phyloP scores from a whole-genome alignment of 2,113 vertebrate species.

The Campylomormyrus tamandua region DNA sequence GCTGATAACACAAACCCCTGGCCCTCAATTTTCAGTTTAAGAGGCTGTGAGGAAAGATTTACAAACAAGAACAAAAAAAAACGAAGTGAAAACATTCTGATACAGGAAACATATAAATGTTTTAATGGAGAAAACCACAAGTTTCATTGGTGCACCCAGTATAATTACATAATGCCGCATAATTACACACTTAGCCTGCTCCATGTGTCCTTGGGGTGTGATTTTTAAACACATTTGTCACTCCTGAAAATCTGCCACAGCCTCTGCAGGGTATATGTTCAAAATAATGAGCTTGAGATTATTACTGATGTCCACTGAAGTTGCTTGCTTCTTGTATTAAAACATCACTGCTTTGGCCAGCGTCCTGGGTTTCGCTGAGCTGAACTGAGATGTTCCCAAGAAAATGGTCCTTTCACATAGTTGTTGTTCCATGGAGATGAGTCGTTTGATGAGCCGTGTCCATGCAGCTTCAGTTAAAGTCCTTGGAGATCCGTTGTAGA shows the following conservation, averaged over 20 bases:
- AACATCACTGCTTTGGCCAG: neutral
- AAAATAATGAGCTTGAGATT: neutral
- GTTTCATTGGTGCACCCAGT: neutral
- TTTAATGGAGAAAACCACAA: neutral
- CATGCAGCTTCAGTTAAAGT: neutral
- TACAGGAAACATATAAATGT: neutral
- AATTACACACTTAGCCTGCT: neutral
- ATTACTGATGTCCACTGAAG: neutral
- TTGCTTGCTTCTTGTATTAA: neutral
- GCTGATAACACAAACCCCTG: neutral
- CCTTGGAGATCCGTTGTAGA: neutral
- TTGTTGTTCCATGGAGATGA: neutral
- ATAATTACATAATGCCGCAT: neutral
- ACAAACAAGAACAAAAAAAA: neutral
- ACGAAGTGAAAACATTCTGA: neutral
- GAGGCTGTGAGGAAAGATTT: neutral
- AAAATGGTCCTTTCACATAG: neutral
- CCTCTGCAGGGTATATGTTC: neutral
- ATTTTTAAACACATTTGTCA: constrained; percentile 1
- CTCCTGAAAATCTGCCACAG: neutral
- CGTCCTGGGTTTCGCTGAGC: neutral
- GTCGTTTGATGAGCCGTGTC: neutral
- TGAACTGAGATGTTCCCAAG: neutral
- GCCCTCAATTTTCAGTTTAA: neutral
- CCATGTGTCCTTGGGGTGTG: neutral